A percentile compares a stretch with the other conserved stretches of the same genome.
Conservation (phyloP, 1,140 invertebrate species). For the Campoletis sonorensis region DNA sequence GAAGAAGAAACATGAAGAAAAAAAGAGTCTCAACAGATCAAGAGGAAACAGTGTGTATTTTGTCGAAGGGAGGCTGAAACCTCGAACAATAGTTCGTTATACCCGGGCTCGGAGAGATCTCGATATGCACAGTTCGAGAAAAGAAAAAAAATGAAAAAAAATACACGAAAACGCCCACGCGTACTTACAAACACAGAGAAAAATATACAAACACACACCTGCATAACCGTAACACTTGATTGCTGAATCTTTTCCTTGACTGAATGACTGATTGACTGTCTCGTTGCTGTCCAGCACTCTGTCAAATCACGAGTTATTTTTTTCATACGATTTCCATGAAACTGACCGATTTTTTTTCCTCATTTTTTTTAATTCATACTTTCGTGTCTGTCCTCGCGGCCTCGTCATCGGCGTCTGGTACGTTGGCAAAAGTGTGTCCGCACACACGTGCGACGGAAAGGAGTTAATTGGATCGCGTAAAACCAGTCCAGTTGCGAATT, state of each 20-base stretch:
- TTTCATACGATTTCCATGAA: conserved; percentile 3
- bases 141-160: background rate
- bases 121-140: background rate
- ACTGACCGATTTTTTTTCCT: background rate
- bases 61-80: background rate
- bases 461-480: conserved; percentile 41
- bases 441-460: background rate
- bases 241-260: conserved; percentile 14
- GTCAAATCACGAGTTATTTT: conserved; percentile 41
- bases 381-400: background rate
- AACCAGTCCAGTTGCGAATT: conserved; percentile 5
- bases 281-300: conserved; percentile 19
- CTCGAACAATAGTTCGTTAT: conserved; percentile 8
- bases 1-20: background rate
- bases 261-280: conserved; percentile 13
- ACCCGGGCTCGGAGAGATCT: background rate
- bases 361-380: background rate
- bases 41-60: background rate
- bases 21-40: background rate
- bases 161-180: background rate
- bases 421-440: background rate
- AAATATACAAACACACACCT: background rate
- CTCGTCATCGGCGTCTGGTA: conserved; percentile 14
- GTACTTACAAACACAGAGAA: background rate
- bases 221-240: conserved; percentile 12